Base-by-base conservation (phyloP, 2,888 invertebrate genomes). In the Sinohyriopsis cumingii region DNA sequence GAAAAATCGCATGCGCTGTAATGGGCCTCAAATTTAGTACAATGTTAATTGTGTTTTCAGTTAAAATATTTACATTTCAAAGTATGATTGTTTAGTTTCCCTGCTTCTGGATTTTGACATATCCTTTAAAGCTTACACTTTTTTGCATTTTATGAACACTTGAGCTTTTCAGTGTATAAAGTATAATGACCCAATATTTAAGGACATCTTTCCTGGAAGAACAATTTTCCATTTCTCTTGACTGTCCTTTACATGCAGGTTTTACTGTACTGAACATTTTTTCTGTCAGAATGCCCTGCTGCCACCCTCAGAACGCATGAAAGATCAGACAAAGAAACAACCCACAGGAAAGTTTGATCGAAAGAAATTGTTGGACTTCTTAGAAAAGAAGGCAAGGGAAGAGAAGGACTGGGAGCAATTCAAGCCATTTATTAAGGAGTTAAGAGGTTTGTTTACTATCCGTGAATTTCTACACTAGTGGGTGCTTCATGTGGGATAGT, bases 321-420 rank as follows among this genome's bases (percentile, higher is more conserved):
- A 96, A 90, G 97, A 99, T 90, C 97, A 96, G 89, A 99, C 99
- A 88, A 94, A 94, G 82, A 99, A 99, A 91, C 93, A 93, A 86
- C 94, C 99, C 24, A 99, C 99, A 28, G 99, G 99, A 60, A 98
- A 98, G 22, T 93, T 98, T 84, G 95, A 98, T 91, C 93, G 99
- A 72, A 97, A 98, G 91, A 82, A 84, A 25, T 82, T 90, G 67
- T 74, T 89, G 6, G 84, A 86, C 28, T 90, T 87, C 77, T 72
- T 91, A 56, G 98, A 99, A 91, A 98, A 98, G 91, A 96, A 98
- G 90, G 99, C 99, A n/a, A 92, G 97, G 84, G 97, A 97, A 91
- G 97, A 99, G 71, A 98, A 98, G 65, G 99, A 99, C 91, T 93
- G 95, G 93, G 98, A 98, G 5, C 99, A 99, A 91, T 92, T 94